Evolutionary conservation across 1,140 invertebrate species (phyloP), one percentile per base, ranked within the genome.

Genomic region (Drosophila orena): DNA sequence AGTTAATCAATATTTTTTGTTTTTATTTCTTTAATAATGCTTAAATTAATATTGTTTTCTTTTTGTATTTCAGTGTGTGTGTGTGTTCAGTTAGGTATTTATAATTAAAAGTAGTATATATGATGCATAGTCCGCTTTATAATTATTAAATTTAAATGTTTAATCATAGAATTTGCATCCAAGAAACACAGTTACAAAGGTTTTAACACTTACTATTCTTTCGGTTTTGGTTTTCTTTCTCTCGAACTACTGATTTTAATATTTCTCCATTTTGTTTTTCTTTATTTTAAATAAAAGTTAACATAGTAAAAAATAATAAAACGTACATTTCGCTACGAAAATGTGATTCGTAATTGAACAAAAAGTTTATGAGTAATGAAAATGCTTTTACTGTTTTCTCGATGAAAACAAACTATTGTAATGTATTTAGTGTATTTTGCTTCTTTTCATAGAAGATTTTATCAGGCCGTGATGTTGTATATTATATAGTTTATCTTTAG

Each of bases 241-340:
- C 52, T 53, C 62, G 42, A 58, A 65, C 75, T 81, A 76, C 65
- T 57, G 78, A 61, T 55, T 84, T 83, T 80, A 65, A 44, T 49
- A 49, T 52, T 79, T 62, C 38, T 54, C 15, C 34, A 38, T 62
- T 64, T 61, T 53, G 8, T 69, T 70, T 71, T 68, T 72, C 35
- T 50, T 64, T 61, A 53, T 56, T 77, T 81, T 86, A 77, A 81
- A 80, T 81, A 80, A 80, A 85, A 77, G 66, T 55, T 70, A 85
- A 85, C 83, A 85, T 64, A 88, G 81, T 85, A 81, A 81, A 81
- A 85, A 88, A 75, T 83, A 60, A 83, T 62, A 69, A 69, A 79
- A 64, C 73, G 64, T 77, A 66, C 64, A 85, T 71, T 66, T 35
- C 27, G 6, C 20, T 30, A 65, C 44, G 44, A 75, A 58, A 47